Percentiles rank a stretch among this genome's conserved stretches.
phyloP scores from a whole-genome alignment of 2,888 invertebrate genomes.

The Homarus gammarus region DNA sequence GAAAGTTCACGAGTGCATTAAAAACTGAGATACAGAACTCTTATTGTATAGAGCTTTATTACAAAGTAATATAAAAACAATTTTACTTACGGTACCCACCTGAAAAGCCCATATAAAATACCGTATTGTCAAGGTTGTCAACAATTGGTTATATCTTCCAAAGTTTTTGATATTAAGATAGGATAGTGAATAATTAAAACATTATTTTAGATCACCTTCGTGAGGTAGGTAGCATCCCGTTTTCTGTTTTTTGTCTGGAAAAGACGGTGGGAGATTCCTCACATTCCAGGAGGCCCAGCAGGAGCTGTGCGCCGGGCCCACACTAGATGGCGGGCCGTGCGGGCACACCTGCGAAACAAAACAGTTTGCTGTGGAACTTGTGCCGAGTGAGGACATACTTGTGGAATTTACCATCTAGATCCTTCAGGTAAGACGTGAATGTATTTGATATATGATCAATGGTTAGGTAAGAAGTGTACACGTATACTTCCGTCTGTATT shows the following conservation, averaged over 20 bases:
- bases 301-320: neutral
- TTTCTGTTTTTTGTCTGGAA: conserved; percentile 1
- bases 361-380: conserved; percentile 17
- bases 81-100: too few relatives aligned
- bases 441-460: neutral
- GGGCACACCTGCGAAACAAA: conserved; percentile 12
- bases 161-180: too few relatives aligned
- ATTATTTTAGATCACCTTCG: too few relatives aligned
- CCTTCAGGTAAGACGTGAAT: neutral
- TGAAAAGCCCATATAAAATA: too few relatives aligned
- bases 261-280: conserved; percentile 26
- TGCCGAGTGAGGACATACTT: neutral
- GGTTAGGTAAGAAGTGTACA: neutral
- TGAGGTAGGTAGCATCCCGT: too few relatives aligned
- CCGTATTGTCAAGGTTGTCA: too few relatives aligned
- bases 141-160: too few relatives aligned
- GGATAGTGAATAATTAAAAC: too few relatives aligned
- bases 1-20: too few relatives aligned
- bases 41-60: too few relatives aligned
- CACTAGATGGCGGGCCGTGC: conserved; percentile 12
- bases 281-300: conserved; percentile 32
- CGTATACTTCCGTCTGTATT: neutral
- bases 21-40: too few relatives aligned
- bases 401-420: neutral
- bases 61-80: too few relatives aligned